These are phyloP conservation scores for Aradophagus sp. DNA, from an alignment of 1,140 invertebrate genomes.

Conservation along the genomic window DNA sequence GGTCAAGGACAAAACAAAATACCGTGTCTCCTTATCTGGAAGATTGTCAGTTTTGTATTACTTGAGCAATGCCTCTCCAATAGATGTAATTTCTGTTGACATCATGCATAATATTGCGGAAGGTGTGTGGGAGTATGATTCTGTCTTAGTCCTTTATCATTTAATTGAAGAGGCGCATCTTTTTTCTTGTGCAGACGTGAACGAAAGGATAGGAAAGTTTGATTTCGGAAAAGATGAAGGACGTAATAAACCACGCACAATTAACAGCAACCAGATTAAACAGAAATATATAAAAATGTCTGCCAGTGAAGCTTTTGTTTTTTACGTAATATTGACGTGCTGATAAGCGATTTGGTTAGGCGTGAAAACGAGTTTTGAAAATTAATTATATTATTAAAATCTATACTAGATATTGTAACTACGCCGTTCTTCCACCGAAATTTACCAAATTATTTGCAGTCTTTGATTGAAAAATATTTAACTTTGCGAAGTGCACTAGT, in stretches of 20 bases:
- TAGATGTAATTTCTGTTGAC: constrained; percentile 22
- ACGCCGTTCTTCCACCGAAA: not conserved
- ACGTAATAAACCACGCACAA: constrained; percentile 16
- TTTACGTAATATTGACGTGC: not conserved
- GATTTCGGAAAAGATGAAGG: constrained; percentile 11
- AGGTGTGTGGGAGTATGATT: constrained; percentile 21
- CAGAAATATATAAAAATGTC: constrained; percentile 25
- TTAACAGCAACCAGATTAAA: constrained; percentile 15
- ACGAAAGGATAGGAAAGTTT: constrained; percentile 4
- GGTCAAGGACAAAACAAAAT: no score
- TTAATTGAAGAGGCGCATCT: constrained; percentile 4
- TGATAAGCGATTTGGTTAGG: not conserved
- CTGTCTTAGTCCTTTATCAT: constrained; percentile 11
- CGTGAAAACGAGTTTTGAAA: not conserved
- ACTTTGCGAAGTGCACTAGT: not conserved
- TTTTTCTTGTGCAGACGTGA: constrained; percentile 18
- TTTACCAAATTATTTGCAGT: not conserved
- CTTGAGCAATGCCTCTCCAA: constrained; percentile 1
- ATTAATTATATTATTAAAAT: constrained; percentile 1
- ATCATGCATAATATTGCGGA: constrained; percentile 29
- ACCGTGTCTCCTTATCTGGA: no score
- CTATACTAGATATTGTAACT: constrained; percentile 3
- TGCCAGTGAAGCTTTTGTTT: constrained; percentile 5
- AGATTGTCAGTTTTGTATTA: constrained; percentile 3
- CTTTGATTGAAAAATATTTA: constrained; percentile 4